Evolutionary conservation across 2,797 vertebrate species (phyloP).

Genomic region (Megalops cyprinoides): DNA sequence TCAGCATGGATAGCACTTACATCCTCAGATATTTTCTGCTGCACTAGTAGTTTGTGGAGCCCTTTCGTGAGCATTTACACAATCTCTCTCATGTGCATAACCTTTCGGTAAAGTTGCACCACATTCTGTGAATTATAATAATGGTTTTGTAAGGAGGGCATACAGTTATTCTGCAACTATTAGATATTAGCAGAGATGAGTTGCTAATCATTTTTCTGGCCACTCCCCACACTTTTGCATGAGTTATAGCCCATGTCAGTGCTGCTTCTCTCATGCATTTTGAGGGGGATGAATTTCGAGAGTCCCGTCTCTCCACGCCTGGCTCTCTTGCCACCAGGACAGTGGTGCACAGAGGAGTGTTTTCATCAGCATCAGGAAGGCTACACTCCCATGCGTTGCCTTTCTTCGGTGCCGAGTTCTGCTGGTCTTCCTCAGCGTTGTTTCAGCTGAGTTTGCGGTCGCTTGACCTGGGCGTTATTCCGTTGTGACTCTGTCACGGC

Average conservation of each 20-base stretch:
- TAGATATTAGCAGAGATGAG: not conserved
- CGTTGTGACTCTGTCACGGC: conserved; percentile 50
- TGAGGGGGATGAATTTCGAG: not conserved
- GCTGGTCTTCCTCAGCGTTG: too few species aligned
- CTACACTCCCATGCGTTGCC: conserved; percentile 34
- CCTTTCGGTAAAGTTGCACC: too few species aligned
- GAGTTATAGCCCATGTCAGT: not conserved
- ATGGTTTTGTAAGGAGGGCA: too few species aligned
- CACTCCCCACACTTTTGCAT: not conserved
- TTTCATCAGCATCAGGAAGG: conserved; percentile 29
- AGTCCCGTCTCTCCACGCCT: not conserved
- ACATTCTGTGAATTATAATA: too few species aligned
- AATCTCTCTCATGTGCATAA: too few species aligned
- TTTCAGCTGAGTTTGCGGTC: too few species aligned
- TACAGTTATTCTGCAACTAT: too few species aligned
- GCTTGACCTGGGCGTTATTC: conserved; percentile 35
- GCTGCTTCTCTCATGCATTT: not conserved
- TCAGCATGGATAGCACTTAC: conserved; percentile 48
- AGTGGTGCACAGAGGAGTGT: not conserved
- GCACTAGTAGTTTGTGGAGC: conserved; percentile 38
- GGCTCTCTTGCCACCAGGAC: not conserved
- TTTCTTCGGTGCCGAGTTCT: conserved; percentile 21
- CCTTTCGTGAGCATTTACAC: conserved; percentile 34
- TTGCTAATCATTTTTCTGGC: not conserved
- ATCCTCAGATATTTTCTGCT: conserved; percentile 47